A percentile compares a stretch with the other conserved stretches of the same genome.
phyloP scores from a whole-genome alignment of 2,888 invertebrate genomes.

The Limnephilus marmoratus region DNA sequence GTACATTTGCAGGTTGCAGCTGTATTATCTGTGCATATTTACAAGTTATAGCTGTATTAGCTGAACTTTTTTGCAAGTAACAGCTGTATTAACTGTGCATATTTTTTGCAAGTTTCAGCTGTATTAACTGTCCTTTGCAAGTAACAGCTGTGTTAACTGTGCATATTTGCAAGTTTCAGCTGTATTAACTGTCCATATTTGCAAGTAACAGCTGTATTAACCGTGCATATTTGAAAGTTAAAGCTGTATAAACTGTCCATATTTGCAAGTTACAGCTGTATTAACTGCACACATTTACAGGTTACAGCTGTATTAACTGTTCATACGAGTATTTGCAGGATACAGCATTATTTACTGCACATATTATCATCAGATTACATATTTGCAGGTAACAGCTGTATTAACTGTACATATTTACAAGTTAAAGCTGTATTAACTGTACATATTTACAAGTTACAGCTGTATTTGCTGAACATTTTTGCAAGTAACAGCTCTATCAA shows the following conservation, averaged over 20 bases:
- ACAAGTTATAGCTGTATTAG: constrained; percentile 69
- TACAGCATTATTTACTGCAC: background rate
- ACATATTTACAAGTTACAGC: background rate
- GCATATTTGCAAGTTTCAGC: background rate
- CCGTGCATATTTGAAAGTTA: background rate
- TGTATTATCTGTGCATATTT: background rate
- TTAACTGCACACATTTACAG: background rate
- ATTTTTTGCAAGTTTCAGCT: background rate
- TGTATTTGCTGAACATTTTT: background rate
- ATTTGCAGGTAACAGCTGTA: no score
- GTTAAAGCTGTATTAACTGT: background rate
- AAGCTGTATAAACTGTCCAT: background rate
- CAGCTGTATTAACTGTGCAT: background rate
- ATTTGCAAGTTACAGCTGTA: background rate
- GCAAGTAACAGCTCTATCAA: background rate
- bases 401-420: background rate
- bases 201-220: background rate
- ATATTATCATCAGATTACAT: no score
- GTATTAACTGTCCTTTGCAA: background rate
- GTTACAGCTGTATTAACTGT: background rate
- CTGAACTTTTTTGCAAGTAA: background rate
- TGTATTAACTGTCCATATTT: background rate
- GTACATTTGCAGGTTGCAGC: constrained; percentile 69
- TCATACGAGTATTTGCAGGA: no score
- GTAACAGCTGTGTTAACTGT: background rate